A percentile compares a stretch with the other conserved stretches of the same genome.
phyloP scores from a whole-genome alignment of 2,113 vertebrate genomes.

The Thermophis baileyi region DNA sequence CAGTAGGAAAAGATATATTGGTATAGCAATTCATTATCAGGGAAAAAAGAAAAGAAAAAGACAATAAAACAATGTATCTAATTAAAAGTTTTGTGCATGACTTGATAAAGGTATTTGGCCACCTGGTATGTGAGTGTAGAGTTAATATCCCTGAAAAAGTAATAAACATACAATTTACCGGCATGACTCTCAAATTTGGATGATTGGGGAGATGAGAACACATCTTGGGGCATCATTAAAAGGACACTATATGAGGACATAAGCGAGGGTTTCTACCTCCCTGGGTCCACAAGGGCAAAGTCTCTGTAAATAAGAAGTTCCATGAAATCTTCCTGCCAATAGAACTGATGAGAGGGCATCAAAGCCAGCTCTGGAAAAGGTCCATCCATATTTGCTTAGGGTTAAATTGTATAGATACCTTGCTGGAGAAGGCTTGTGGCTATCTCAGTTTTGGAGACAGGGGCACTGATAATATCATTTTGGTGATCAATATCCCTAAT shows the following conservation, averaged over 20 bases:
- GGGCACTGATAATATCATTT: not conserved
- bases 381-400: not conserved
- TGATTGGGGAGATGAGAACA: not conserved
- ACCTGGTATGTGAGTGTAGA: not conserved
- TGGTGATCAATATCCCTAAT: not conserved
- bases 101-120: not conserved
- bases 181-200: not conserved
- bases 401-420: not conserved
- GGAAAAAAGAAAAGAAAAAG: not conserved
- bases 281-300: not conserved
- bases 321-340: not conserved
- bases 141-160: not conserved
- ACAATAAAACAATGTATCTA: not conserved
- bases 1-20: not conserved
- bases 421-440: not conserved
- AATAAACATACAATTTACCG: not conserved
- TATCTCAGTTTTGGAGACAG: not conserved
- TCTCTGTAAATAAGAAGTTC: not conserved
- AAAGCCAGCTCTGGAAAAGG: not conserved
- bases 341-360: not conserved
- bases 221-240: not conserved
- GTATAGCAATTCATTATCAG: not conserved
- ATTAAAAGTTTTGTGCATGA: not conserved
- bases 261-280: not conserved
- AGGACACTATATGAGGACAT: not conserved